Conservation (phyloP, 2,797 vertebrate species). For the Oreochromis grahami region DNA sequence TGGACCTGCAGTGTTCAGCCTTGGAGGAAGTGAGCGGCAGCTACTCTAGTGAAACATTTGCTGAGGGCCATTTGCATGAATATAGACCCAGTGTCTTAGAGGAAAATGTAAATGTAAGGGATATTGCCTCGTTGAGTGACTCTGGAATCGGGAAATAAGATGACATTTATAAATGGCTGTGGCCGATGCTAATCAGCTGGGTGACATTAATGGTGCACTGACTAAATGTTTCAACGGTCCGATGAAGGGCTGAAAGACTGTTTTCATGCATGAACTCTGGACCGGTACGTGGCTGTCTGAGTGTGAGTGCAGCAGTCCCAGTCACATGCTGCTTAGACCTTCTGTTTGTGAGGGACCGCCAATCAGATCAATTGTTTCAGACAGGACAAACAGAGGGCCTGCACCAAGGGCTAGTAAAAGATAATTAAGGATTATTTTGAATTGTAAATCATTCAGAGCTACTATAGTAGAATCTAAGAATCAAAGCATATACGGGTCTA, state of each 20-base stretch:
- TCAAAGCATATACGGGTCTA: background rate
- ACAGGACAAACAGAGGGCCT: background rate
- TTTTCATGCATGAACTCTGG: background rate
- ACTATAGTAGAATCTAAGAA: background rate
- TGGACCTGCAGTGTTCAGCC: background rate
- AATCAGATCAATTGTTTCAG: background rate
- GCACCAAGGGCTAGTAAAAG: background rate
- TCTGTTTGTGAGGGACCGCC: background rate
- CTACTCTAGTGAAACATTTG: background rate
- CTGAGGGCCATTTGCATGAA: background rate
- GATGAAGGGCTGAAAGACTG: background rate
- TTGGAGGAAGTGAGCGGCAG: background rate
- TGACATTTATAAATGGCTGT: background rate
- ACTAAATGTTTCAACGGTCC: background rate
- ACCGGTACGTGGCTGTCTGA: accelerated
- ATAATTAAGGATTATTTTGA: background rate
- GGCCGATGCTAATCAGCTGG: background rate
- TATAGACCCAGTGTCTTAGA: background rate
- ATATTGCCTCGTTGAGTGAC: background rate
- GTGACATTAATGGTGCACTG: background rate
- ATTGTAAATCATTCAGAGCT: background rate
- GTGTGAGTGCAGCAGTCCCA: background rate
- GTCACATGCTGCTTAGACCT: background rate
- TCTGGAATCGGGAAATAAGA: background rate
- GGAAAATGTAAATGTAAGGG: background rate